Conservation (phyloP, 2,797 vertebrate genomes). For the Microctenopoma stevenorrisi region DNA sequence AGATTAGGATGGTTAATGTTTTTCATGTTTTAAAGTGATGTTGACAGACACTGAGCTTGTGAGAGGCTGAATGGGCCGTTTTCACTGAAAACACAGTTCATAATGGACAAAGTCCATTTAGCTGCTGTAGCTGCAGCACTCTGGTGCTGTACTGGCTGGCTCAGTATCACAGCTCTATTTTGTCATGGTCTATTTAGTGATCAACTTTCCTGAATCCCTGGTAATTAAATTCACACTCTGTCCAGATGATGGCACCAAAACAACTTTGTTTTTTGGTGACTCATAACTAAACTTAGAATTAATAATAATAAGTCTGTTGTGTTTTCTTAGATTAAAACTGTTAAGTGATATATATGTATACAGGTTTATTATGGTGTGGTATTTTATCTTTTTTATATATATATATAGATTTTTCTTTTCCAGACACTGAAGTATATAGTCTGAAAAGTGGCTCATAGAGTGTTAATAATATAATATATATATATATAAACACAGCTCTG, state of each 20-base stretch:
- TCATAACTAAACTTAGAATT: not conserved
- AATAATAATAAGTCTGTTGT: not conserved
- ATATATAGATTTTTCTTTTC: too few species aligned
- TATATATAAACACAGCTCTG: not conserved
- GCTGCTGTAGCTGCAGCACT: not conserved
- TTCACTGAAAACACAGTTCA: not conserved
- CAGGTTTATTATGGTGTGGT: too few species aligned
- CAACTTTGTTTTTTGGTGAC: not conserved
- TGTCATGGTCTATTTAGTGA: not conserved
- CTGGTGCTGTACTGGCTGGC: not conserved
- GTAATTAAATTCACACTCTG: conserved; percentile 6
- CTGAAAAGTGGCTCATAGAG: not conserved
- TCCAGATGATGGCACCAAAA: conserved; percentile 41
- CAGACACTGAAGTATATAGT: not conserved
- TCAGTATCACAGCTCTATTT: not conserved
- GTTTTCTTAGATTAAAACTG: not conserved
- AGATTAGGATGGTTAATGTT: not conserved
- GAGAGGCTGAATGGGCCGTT: too few species aligned
- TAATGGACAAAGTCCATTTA: not conserved
- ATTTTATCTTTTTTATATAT: too few species aligned
- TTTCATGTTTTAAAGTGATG: not conserved
- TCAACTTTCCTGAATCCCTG: not conserved
- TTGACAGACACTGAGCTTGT: too few species aligned
- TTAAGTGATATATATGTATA: too few species aligned
- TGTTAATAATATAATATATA: too few species aligned